These are phyloP conservation scores for Lytechinus pictus DNA, from an alignment of 35 echinoderm and acorn worm genomes.

Conservation along the genomic window DNA sequence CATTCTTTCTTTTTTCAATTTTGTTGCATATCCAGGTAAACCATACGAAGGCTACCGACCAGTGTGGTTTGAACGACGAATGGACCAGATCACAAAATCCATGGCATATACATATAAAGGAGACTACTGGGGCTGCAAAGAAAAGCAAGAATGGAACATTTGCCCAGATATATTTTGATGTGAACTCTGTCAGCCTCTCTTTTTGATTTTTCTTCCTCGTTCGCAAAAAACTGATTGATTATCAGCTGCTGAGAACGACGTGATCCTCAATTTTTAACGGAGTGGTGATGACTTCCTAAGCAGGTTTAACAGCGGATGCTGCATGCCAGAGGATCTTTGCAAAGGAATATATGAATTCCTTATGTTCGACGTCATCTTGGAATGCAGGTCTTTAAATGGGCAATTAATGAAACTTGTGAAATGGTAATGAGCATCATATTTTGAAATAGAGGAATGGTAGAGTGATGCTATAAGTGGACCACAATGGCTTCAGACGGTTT, in stretches of 20 bases:
- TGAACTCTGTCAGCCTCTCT: background rate
- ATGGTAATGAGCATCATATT: background rate
- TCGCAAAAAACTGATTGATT: background rate
- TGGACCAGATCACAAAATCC: conserved; percentile 88
- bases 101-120: conserved; percentile 74
- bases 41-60: conserved; percentile 82
- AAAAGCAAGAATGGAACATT: conserved; percentile 78
- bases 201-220: background rate
- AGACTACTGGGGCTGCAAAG: conserved; percentile 82
- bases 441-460: background rate
- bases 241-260: background rate
- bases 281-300: background rate
- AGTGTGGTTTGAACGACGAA: conserved; percentile 91
- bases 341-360: background rate
- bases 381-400: background rate
- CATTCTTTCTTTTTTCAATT: background rate
- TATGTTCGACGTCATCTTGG: background rate
- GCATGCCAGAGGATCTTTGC: background rate
- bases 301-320: background rate
- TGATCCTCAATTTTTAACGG: background rate
- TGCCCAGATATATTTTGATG: conserved; percentile 93
- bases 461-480: background rate
- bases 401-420: background rate
- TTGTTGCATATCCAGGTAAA: conserved; percentile 63
- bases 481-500: background rate